Evolutionary conservation across 1,140 invertebrate genomes (phyloP), one percentile per base, ranked within the genome.

Genomic region (Bathynomus jamesi): DNA sequence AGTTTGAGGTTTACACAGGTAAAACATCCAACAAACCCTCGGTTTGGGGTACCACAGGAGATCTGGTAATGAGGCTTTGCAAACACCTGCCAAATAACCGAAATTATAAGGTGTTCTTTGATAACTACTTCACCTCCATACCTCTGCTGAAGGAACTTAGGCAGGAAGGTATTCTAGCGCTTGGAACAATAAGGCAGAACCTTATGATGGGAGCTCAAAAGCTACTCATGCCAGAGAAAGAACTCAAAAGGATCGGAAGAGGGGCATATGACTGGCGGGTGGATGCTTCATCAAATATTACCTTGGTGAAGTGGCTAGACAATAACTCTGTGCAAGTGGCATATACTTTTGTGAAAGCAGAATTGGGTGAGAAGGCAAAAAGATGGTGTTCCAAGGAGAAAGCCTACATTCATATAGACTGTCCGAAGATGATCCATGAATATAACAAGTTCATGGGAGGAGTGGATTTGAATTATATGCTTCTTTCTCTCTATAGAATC

Each of bases 211-310:
- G n/a, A n/a, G n/a, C n/a, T n/a, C n/a, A n/a, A n/a, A n/a, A n/a
- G n/a, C 21, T 63, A 63, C 5, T 63, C 5, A 63, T 8, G 11
- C 21, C 61, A 7, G 61, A 63, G 21, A 63, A 63, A 21, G 61
- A 63, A 63, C 21, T 63, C 8, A 63, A 63, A 28, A 63, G 7
- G 21, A 21, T 10, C 11, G 21, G 61, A 11, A 63, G 61, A 63
- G 61, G 61, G 7, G 7, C 61, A 8, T 21, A 63, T 63, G 61
- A 63, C 61, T 63, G 61, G 61, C 5, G 61, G 61, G 61, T 63
- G 7, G 21, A 63, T 63, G 61, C 61, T 8, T 8, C 5, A 11
- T 63, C 61, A 21, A 63, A 63, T 63, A 63, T 63, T 8, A 63
- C 61, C 21, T 7, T 63, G 7, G 21, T 63, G 21, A 63, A 28